phyloP scores from a whole-genome alignment of 2,888 invertebrate species.

The Sericinus montela region DNA sequence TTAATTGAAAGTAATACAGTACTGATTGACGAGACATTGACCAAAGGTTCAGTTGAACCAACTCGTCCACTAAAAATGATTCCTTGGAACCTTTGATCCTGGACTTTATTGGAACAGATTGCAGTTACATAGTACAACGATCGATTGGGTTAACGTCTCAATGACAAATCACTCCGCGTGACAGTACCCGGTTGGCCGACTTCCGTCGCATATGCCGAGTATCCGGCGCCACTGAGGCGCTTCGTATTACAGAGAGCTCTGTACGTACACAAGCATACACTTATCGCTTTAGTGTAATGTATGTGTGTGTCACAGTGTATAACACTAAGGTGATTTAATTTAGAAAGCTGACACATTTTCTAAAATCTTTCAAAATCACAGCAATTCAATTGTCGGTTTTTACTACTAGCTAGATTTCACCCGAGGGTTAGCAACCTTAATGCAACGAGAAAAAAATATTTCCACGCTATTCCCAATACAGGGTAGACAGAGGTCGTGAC shows the following conservation, averaged over 20 bases:
- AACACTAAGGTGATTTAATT: too few relatives aligned
- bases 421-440: too few relatives aligned
- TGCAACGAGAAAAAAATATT: too few relatives aligned
- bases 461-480: too few relatives aligned
- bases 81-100: conserved; percentile 5
- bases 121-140: conserved; percentile 4
- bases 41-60: background rate
- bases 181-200: conserved; percentile 5
- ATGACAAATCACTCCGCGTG: conserved; percentile 15
- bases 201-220: conserved; percentile 12
- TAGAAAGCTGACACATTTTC: too few relatives aligned
- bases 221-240: conserved; percentile 17
- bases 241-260: conserved; percentile 5
- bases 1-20: background rate
- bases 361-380: too few relatives aligned
- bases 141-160: conserved; percentile 12
- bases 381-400: too few relatives aligned
- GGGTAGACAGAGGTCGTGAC: too few relatives aligned
- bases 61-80: background rate
- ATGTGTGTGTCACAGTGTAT: too few relatives aligned
- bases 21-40: background rate
- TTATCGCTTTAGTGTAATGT: background rate
- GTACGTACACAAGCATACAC: conserved; percentile 3
- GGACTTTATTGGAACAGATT: conserved; percentile 12
- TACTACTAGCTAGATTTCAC: too few relatives aligned